Percentiles rank a stretch among this genome's conserved stretches.
Conservation (phyloP, 1,140 invertebrate genomes). For the Cataglyphis hispanica region DNA sequence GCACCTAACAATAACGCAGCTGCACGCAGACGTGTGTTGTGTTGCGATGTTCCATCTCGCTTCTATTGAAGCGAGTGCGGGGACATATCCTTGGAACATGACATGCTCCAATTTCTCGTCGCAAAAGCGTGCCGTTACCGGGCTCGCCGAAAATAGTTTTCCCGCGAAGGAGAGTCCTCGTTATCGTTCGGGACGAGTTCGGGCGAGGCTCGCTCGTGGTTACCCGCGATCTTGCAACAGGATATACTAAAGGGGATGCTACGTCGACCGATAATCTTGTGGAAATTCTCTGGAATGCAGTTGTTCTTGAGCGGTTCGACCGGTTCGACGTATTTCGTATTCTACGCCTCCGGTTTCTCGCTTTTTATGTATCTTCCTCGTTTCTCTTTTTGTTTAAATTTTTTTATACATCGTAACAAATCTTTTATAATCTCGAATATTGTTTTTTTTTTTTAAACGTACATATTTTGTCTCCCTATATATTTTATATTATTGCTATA, state of each 20-base stretch:
- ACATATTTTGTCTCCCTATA: not conserved
- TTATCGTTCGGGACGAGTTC: not conserved
- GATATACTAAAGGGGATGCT: slow-evolving; percentile 45
- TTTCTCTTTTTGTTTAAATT: not conserved
- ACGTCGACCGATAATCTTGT: slow-evolving; percentile 11
- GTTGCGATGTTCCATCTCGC: slow-evolving; percentile 34
- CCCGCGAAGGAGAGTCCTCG: not conserved
- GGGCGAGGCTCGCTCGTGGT: not conserved
- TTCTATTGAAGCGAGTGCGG: slow-evolving; percentile 44
- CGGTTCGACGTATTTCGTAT: slow-evolving; percentile 60
- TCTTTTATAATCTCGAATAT: slow-evolving; percentile 7
- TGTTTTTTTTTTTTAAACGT: not conserved
- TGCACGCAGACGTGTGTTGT: slow-evolving; percentile 7
- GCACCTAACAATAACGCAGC: slow-evolving; percentile 46
- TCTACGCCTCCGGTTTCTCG: slow-evolving; percentile 48
- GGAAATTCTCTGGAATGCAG: slow-evolving; percentile 64
- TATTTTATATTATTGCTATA: not conserved
- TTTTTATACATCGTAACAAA: not conserved
- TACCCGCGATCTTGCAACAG: slow-evolving; percentile 6
- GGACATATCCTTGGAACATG: slow-evolving; percentile 47
- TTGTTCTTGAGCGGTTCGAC: slow-evolving; percentile 65
- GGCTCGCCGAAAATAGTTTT: slow-evolving; percentile 58
- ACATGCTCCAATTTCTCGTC: slow-evolving; percentile 57
- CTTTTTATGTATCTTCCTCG: slow-evolving; percentile 13
- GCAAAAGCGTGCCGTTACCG: slow-evolving; percentile 27